phyloP scores from a whole-genome alignment of 1,140 invertebrate genomes.

The Marisa cornuarietis region DNA sequence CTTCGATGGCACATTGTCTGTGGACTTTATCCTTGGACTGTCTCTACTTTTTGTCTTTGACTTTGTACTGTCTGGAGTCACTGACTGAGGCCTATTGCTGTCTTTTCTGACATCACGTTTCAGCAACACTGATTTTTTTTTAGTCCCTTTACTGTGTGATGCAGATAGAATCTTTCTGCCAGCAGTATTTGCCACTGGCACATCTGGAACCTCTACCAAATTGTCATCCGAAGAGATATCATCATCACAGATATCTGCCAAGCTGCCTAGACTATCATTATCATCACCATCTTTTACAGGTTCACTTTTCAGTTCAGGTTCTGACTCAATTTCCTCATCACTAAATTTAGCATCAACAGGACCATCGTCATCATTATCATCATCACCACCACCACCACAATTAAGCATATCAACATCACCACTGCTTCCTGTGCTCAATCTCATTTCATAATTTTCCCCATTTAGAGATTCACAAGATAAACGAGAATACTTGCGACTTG shows the following conservation, averaged over 20 bases:
- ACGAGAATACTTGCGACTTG: neutral
- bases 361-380: conserved; percentile 29
- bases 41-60: neutral
- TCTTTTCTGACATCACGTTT: neutral
- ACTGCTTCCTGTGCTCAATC: conserved; percentile 19
- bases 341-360: conserved; percentile 27
- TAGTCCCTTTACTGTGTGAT: neutral
- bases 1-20: conserved; percentile 6
- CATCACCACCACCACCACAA: conserved; percentile 43
- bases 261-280: conserved; percentile 6
- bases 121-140: neutral
- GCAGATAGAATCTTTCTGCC: neutral
- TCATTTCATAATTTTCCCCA: conserved; percentile 1
- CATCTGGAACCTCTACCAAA: conserved; percentile 21
- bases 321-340: conserved; percentile 27
- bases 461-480: conserved; percentile 9
- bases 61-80: neutral
- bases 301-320: neutral
- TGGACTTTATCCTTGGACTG: conserved; percentile 13
- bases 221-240: conserved; percentile 23
- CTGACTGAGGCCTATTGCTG: neutral
- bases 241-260: conserved; percentile 20
- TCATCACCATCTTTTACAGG: neutral
- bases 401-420: conserved; percentile 38
- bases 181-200: neutral